Base-by-base conservation (phyloP, 2,113 vertebrate genomes). In the Podilymbus podiceps region DNA sequence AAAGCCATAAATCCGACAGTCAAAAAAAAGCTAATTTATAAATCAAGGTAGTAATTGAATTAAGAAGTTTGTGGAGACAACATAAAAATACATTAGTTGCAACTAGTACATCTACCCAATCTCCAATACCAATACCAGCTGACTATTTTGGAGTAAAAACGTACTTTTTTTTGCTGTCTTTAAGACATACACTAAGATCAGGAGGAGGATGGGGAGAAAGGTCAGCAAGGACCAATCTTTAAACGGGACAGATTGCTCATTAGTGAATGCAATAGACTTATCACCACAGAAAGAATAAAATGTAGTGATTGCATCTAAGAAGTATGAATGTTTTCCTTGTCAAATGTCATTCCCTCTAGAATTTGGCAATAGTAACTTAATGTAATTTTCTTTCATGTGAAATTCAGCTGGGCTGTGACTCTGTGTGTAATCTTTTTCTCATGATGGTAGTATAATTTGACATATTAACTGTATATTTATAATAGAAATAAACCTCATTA, bases 401-500 rank as follows among this genome's bases (percentile, higher is more conserved):
- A 91, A 95, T 92, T 97, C 94, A 88, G 58, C 75, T 91, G 81
- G 95, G 77, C 89, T 97, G 80, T 77, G 84, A 91, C 84, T 97
- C 46, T 64, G 38, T 62, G 42, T 82, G 59, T 68, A 94, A 91
- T 92, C 46, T 62, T 96, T 95, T 96, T 96, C 96, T 94, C 89
- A 97, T 94, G 95, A 58, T 49, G 49, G 94, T 85, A 87, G 91
- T 92, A 92, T 85, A 95, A 95, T 93, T 73, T 95, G 93, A 92
- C 78, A 23, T 93, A 95, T 95, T 83, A 87, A 50, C 72, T 81
- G 83, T 89, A 58, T 95, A 94, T 96, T 96, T 95, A 92, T 69
- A 95, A 87, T 95, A 87, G 80, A 93, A 97, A 93, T 93, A 95
- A 97, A 96, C 63, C 69, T 95, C 69, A 64, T 95, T 92, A 91